Percentiles rank a stretch among this genome's conserved stretches.
These are phyloP conservation scores for Euura lappo DNA, from an alignment of 1,140 invertebrate species.

Conservation along the genomic window DNA sequence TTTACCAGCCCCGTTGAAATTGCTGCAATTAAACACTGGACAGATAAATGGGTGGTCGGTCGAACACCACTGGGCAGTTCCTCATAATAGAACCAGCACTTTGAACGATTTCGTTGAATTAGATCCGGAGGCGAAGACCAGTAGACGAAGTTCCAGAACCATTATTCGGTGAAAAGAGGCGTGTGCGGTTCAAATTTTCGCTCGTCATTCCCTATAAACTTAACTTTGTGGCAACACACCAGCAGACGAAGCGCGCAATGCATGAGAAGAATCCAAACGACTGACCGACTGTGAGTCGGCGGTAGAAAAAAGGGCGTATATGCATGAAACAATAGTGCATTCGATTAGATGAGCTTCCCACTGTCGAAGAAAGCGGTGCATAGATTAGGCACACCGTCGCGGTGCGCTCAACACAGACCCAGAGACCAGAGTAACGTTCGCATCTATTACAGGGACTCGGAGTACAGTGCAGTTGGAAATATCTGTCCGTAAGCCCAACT, in stretches of 20 bases:
- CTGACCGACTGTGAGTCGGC: neutral
- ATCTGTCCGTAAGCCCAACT: neutral
- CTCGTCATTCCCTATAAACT: too few species aligned
- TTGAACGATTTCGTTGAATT: neutral
- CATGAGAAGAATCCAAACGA: neutral
- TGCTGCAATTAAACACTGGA: slow-evolving; percentile 1
- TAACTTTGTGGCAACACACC: neutral
- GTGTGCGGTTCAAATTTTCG: too few species aligned
- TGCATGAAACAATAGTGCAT: neutral
- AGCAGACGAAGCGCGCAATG: neutral
- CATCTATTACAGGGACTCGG: neutral
- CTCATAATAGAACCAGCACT: neutral
- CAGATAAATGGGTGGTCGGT: neutral
- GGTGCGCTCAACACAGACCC: neutral
- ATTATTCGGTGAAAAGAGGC: neutral
- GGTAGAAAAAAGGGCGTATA: neutral
- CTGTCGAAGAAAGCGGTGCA: neutral
- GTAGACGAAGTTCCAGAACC: neutral
- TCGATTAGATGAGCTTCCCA: neutral
- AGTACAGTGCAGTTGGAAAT: neutral
- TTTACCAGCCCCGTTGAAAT: neutral
- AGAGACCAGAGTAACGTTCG: neutral
- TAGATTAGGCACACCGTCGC: neutral
- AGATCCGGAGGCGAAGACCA: too few species aligned
- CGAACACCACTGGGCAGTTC: neutral